Base-by-base conservation (phyloP, 2,113 vertebrate species). In the Mesitornis unicolor region DNA sequence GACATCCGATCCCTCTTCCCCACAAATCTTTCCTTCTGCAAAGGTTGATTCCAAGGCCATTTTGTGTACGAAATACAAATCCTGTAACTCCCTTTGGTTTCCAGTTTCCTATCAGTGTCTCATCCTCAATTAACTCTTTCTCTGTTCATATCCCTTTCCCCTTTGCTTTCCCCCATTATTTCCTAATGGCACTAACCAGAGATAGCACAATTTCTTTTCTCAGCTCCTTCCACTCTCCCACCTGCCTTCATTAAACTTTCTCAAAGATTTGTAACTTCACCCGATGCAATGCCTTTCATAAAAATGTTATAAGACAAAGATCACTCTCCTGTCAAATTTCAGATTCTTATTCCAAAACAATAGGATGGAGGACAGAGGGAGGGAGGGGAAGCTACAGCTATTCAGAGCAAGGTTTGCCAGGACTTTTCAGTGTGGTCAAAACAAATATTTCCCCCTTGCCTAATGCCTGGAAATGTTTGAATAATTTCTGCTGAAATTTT, bases 261-360 rank as follows among this genome's bases (percentile, higher is more conserved):
- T 91, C 20, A 48, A 82, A 81, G 35, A 82, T 47, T 89, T 87
- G 42, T 64, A 82, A 68, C 38, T 71, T 91, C 12, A 70, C 1
- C 1, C 29, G 76, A 8, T 42, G 25, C 31, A 29, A 93, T 80
- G 56, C 15, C 59, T 87, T 82, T 75, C 28, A 29, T n/a, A 68
- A 91, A 63, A 60, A 51, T 60, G 17, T 75, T 78, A 12, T n/a
- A 78, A 78, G 56, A 91, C 61, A 92, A 90, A 95, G 81, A 87
- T n/a, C 38, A 40, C 16, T 3, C 29, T 80, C 29, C 60, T 89
- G 84, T 77, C 91, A 92, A 92, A 84, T 84, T 92, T 92, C 69
- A 84, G 60, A 94, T 60, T 31, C 31, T 75, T 89, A 61, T 64
- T 95, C 51, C 33, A 78, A 84, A 92, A 94, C 82, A 97, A 91